Conservation (phyloP, 1,140 invertebrate genomes). For the Drosophila kanapiae region DNA sequence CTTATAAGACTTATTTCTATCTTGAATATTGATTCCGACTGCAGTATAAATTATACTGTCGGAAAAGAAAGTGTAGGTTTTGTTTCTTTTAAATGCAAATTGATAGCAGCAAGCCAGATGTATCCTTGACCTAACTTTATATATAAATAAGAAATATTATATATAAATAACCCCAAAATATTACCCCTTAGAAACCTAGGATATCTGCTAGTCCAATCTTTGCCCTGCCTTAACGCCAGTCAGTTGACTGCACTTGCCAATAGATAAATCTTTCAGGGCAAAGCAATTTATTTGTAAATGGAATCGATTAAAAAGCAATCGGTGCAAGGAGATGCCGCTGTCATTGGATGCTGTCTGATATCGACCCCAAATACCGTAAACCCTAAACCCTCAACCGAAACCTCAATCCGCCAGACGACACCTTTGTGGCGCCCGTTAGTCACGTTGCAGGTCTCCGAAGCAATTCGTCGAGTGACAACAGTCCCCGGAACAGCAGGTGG, state of each 20-base stretch:
- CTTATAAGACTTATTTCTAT: too few relatives aligned
- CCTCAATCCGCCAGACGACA: slow-evolving; percentile 63
- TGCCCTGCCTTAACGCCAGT: neutral
- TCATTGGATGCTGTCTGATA: slow-evolving; percentile 45
- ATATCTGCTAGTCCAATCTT: neutral
- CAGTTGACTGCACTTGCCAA: slow-evolving; percentile 35
- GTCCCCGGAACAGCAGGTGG: slow-evolving; percentile 34
- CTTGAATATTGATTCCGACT: too few relatives aligned
- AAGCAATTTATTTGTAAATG: slow-evolving; percentile 85
- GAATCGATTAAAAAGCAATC: slow-evolving; percentile 85
- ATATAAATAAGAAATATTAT: neutral
- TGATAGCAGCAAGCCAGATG: too few relatives aligned
- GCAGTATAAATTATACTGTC: too few relatives aligned
- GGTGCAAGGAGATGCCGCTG: slow-evolving; percentile 58
- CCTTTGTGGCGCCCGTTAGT: slow-evolving; percentile 80
- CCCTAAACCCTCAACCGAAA: neutral
- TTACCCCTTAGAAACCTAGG: neutral
- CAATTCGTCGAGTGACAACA: slow-evolving; percentile 79
- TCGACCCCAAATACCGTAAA: slow-evolving; percentile 17
- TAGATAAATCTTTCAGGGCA: slow-evolving; percentile 69
- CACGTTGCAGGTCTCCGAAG: slow-evolving; percentile 72
- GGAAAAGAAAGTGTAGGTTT: too few relatives aligned
- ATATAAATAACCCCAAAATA: neutral
- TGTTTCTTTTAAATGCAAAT: too few relatives aligned
- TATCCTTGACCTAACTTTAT: too few relatives aligned